phyloP scores from a whole-genome alignment of 2,797 vertebrate genomes.

The Pachyuromys duprasi region DNA sequence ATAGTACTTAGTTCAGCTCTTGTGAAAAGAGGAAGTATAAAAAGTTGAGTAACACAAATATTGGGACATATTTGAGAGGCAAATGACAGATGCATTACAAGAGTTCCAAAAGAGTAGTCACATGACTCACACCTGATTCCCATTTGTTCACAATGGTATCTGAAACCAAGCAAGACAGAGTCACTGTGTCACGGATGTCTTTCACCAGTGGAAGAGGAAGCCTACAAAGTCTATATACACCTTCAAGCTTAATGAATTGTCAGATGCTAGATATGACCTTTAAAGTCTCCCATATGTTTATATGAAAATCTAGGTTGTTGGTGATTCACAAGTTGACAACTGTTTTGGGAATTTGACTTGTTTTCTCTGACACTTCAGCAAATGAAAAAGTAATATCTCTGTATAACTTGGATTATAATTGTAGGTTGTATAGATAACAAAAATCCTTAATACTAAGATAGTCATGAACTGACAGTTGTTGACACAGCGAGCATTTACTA shows the following conservation, averaged over 20 bases:
- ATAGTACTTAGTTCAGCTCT: slow-evolving; percentile 1
- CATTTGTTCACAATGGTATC: neutral
- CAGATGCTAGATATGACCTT: neutral
- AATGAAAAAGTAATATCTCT: slow-evolving; percentile 5
- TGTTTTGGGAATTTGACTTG: neutral
- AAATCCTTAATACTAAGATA: neutral
- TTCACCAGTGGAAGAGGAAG: neutral
- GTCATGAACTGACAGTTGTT: neutral
- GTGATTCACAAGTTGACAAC: neutral
- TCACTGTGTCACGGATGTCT: neutral
- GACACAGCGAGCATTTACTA: neutral
- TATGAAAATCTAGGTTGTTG: neutral
- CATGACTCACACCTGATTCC: neutral
- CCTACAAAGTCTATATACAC: neutral
- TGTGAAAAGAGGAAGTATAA: slow-evolving; percentile 62
- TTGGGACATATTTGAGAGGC: slow-evolving; percentile 54
- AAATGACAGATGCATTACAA: neutral
- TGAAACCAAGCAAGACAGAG: neutral
- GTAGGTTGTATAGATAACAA: neutral
- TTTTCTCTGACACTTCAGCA: neutral
- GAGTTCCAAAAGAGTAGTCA: neutral
- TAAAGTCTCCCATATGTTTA: neutral
- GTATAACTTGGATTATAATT: neutral
- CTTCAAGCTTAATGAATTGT: neutral
- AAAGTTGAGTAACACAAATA: slow-evolving; percentile 43